Evolutionary conservation across 2,113 vertebrate species (phyloP), one percentile per base, ranked within the genome.

Genomic region (Pteruthius melanotis): DNA sequence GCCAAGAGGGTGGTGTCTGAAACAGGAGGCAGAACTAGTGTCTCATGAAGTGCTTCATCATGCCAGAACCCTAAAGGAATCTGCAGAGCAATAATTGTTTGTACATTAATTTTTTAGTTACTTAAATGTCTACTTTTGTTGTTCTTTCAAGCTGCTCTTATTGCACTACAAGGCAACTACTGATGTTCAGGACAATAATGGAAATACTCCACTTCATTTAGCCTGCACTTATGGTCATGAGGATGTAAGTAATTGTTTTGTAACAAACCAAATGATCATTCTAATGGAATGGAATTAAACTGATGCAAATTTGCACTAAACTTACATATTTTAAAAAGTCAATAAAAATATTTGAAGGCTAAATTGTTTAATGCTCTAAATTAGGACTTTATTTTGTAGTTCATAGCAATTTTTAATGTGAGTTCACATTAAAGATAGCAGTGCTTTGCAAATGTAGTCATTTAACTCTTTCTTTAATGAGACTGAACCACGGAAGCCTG

Each of bases 181-280:
- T 1, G 98, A 99, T 27, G 95, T 98, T 84, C 99, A 99, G 85
- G 99, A 99, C 97, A 99, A 99, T 97, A 99, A 98, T 10, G 99
- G 99, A 61, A 99, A 98, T 97, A 99, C 99, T 3, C 97, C 99
- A 1, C 98, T 99, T 70, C 99, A 99, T 97, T 98, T 99, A 93
- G 99, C 99, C 95, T 99, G 99, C 98, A 98, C 98, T 92, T 98
- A 99, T 0, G 99, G 99, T 40, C 99, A 99, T 6, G 99, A 99
- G 82, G 99, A 99, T 37, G 99, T 99, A 96, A 98, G 89, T 96
- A 59, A 61, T 94, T 86, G 49, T 79, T 97, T 88, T 96, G 50
- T 69, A 88, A 80, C 72, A 90, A 89, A 89, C 90, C 71, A 90
- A 84, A 56, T 74, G 39, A 57, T 35, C 20, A 20, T 57, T 72